These are phyloP conservation scores for Dromius quadrimaculatus DNA, from an alignment of 2,888 invertebrate genomes.

Conservation along the genomic window DNA sequence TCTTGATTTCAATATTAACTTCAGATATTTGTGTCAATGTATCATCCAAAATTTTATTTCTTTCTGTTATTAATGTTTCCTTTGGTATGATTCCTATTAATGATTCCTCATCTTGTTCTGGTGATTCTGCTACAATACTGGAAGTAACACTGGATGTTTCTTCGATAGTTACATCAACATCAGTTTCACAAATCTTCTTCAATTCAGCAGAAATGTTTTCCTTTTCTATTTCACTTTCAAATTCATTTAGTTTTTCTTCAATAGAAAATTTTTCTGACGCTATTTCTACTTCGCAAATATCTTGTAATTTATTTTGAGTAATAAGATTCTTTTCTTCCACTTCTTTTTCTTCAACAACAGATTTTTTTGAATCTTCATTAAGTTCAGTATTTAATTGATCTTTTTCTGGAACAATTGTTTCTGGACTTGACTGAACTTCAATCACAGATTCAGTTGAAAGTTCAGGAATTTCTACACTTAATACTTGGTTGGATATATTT, in stretches of 20 bases:
- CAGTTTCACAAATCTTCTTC: neutral
- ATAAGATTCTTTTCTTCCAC: too few relatives aligned
- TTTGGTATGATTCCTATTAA: neutral
- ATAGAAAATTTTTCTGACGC: too few relatives aligned
- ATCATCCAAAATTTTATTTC: neutral
- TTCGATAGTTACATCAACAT: neutral
- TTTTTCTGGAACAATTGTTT: neutral
- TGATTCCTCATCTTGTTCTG: neutral
- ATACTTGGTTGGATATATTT: neutral
- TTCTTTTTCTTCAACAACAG: too few relatives aligned
- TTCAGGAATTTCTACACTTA: too few relatives aligned
- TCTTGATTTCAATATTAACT: neutral
- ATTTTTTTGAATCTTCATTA: neutral
- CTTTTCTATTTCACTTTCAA: neutral
- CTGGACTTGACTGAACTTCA: conserved; percentile 6
- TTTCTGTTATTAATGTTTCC: neutral
- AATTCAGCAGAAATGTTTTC: neutral
- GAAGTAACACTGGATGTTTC: neutral
- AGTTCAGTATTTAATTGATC: neutral
- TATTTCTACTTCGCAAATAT: too few relatives aligned
- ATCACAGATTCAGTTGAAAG: neutral
- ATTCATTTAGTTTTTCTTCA: too few relatives aligned
- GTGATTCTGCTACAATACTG: conserved; percentile 1
- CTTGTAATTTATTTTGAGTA: too few relatives aligned
- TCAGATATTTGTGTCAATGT: neutral